These are phyloP conservation scores for Megaptera novaeangliae DNA, from an alignment of 2,113 vertebrate species.

Conservation along the genomic window DNA sequence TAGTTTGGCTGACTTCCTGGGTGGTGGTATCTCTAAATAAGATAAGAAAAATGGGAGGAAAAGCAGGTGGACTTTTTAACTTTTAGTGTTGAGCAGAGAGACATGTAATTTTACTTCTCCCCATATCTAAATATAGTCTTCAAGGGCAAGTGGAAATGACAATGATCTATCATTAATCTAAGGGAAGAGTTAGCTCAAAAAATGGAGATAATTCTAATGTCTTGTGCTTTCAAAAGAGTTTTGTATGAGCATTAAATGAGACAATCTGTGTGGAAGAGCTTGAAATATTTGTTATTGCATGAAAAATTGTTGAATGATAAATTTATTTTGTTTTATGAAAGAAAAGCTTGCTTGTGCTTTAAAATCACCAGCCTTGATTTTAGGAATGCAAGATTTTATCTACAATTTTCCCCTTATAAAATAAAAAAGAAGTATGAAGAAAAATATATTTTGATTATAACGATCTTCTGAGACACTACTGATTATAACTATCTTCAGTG, in stretches of 20 bases:
- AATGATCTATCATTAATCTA: neutral
- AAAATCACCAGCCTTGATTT: neutral
- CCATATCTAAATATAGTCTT: neutral
- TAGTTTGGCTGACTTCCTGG: neutral
- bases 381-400: neutral
- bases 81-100: neutral
- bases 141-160: neutral
- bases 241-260: neutral
- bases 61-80: neutral
- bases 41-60: neutral
- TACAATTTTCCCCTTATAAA: neutral
- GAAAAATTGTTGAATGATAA: neutral
- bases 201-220: neutral
- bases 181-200: neutral
- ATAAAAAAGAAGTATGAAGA: neutral
- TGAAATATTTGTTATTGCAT: neutral
- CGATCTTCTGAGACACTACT: neutral
- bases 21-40: neutral
- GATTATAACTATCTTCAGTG: neutral
- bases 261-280: neutral
- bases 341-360: neutral
- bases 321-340: constrained; percentile 5
- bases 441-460: neutral
- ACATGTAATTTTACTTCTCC: neutral
- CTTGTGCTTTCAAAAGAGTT: neutral